Evolutionary conservation across 2,797 vertebrate genomes (phyloP), one percentile per base, ranked within the genome.

Genomic region (Lutjanus argentimaculatus): DNA sequence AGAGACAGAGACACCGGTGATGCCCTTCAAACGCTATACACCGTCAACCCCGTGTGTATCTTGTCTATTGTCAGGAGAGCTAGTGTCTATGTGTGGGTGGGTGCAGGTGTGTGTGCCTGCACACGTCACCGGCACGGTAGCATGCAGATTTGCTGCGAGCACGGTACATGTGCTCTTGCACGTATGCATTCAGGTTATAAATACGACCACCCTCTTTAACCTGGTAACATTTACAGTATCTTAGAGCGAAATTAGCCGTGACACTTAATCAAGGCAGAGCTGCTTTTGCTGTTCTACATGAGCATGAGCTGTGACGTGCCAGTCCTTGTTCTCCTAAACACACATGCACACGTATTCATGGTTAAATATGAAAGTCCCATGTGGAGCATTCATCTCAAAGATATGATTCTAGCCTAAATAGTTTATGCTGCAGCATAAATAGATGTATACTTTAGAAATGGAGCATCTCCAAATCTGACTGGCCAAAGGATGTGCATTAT

Each of bases 1-100:
- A 84, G 88, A 92, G 92, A 90, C 89, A 77, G 86, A 89, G 85
- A 72, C 87, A 71, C 82, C 19, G 80, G 90, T 90, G 89, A 90
- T 94, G 92, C 89, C 92, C 92, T 95, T 93, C 91, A 93, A 93
- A 91, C 11, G 79, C 77, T 76, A 46, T 68, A 90, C 82, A 72
- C 84, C 72, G 78, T 85, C 89, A 86, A 69, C 82, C 77, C 65
- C 11, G 16, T 69, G 72, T 78, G 84, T 61, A 72, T 85, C 25
- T 71, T 71, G 85, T 80, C 64, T 87, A 48, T 79, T 74, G 77
- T 88, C 83, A 87, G 80, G 76, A 81, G 77, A 75, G 53, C 53
- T 36, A 14, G 72, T 0, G 63, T 52, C 52, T 42, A 43, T 22
- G 77, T 46, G 58, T 69, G 74, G 36, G 80, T 61, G 73, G 62